Percentiles rank a stretch among this genome's conserved stretches.
Conservation (phyloP, 2,888 invertebrate genomes). For the Papilio elwesi region DNA sequence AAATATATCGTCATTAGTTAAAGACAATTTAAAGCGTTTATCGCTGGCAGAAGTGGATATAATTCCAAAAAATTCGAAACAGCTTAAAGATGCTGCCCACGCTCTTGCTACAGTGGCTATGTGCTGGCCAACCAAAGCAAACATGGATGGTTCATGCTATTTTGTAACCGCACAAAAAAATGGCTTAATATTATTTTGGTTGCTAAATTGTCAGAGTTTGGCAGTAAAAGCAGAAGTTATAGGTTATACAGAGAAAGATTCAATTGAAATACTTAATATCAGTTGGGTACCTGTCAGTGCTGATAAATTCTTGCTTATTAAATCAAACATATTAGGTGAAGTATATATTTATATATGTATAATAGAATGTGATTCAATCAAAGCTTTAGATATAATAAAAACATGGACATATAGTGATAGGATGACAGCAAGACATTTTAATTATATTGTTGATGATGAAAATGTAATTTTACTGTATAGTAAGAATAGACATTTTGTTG, state of each 20-base stretch:
- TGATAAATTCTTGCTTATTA: conserved; percentile 56
- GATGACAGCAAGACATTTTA: conserved; percentile 59
- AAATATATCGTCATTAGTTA: conserved; percentile 57
- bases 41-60: conserved; percentile 39
- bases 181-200: conserved; percentile 65
- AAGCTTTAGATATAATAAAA: conserved; percentile 44
- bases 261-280: conserved; percentile 57
- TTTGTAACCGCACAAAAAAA: conserved; percentile 72
- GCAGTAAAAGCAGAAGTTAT: conserved; percentile 48
- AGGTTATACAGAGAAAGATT: conserved; percentile 49
- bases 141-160: conserved; percentile 56
- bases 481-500: conserved; percentile 71
- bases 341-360: conserved; percentile 55
- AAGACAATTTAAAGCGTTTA: conserved; percentile 45
- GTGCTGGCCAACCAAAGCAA: conserved; percentile 62
- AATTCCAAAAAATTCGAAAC: conserved; percentile 49
- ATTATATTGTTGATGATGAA: conserved; percentile 51
- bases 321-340: conserved; percentile 61
- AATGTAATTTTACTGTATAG: conserved; percentile 60
- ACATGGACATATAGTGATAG: conserved; percentile 68
- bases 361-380: conserved; percentile 50
- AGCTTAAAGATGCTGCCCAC: conserved; percentile 58
- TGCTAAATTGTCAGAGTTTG: conserved; percentile 47
- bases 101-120: conserved; percentile 59
- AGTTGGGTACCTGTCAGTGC: conserved; percentile 58